A percentile compares a stretch with the other conserved stretches of the same genome.
Evolutionary conservation across 2,888 invertebrate species (phyloP).

Genomic region (Cheilosia grossa): DNA sequence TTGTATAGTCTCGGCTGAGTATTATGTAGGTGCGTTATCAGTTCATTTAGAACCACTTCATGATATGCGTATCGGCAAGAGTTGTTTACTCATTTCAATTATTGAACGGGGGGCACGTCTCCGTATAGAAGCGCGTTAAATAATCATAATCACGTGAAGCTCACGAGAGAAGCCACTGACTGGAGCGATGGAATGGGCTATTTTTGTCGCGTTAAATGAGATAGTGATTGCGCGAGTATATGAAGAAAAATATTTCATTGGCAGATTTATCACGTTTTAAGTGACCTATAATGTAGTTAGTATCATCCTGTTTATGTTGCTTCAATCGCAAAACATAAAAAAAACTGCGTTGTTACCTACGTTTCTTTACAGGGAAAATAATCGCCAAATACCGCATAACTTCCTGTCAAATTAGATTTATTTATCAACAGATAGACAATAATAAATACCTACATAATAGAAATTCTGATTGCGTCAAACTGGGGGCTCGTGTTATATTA

Average conservation of each 20-base stretch:
- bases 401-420: too few relatives aligned
- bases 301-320: not conserved
- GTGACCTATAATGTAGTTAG: not conserved
- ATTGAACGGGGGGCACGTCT: conserved; percentile 57
- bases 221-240: not conserved
- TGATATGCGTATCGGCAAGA: conserved; percentile 20
- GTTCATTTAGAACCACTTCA: conserved; percentile 1
- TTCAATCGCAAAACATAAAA: not conserved
- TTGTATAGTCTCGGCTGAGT: conserved; percentile 23
- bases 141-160: conserved; percentile 64
- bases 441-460: too few relatives aligned
- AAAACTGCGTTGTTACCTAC: too few relatives aligned
- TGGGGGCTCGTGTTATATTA: too few relatives aligned
- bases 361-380: too few relatives aligned
- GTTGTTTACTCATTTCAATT: conserved; percentile 32
- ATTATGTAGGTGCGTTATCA: conserved; percentile 41
- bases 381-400: too few relatives aligned
- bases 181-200: not conserved
- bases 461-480: too few relatives aligned
- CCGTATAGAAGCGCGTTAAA: conserved; percentile 1
- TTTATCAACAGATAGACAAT: too few relatives aligned
- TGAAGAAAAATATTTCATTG: too few relatives aligned
- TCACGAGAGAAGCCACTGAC: conserved; percentile 49
- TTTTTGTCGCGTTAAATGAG: not conserved
- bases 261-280: not conserved